phyloP scores from a whole-genome alignment of 2,888 invertebrate species.

The Nyleta sp. region DNA sequence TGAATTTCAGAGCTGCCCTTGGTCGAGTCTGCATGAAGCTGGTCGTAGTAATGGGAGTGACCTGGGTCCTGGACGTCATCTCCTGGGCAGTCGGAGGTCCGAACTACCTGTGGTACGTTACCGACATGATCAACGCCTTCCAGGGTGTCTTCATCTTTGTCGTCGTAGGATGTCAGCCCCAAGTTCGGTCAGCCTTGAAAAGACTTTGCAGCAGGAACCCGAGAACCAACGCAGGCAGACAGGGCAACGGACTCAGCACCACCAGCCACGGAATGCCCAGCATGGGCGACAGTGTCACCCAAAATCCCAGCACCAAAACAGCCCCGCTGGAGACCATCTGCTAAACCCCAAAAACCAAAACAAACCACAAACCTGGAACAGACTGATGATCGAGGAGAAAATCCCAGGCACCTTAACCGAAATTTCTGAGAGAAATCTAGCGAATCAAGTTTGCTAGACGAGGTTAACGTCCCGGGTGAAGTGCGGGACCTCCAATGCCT shows the following conservation, averaged over 20 bases:
- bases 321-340: slow-evolving; percentile 85
- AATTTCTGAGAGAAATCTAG: neutral
- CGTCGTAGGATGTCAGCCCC: slow-evolving; percentile 94
- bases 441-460: slow-evolving; percentile 1
- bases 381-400: slow-evolving; percentile 49
- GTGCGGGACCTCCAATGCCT: neutral
- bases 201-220: slow-evolving; percentile 85
- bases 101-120: slow-evolving; percentile 91
- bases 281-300: slow-evolving; percentile 89
- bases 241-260: slow-evolving; percentile 87
- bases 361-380: slow-evolving; percentile 18
- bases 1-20: slow-evolving; percentile 87
- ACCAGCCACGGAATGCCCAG: slow-evolving; percentile 92
- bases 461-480: neutral
- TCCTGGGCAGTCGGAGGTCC: slow-evolving; percentile 94
- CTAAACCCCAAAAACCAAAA: slow-evolving; percentile 70
- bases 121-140: slow-evolving; percentile 92
- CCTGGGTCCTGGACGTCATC: slow-evolving; percentile 91
- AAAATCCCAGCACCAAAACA: slow-evolving; percentile 86
- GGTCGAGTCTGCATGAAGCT: slow-evolving; percentile 93
- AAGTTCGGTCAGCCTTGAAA: slow-evolving; percentile 88
- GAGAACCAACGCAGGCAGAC: slow-evolving; percentile 84
- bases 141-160: slow-evolving; percentile 95
- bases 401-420: no score
- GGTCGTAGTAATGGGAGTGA: slow-evolving; percentile 91